Evolutionary conservation across 2,113 vertebrate genomes (phyloP), one percentile per base, ranked within the genome.

Genomic region (Callorhinus ursinus): DNA sequence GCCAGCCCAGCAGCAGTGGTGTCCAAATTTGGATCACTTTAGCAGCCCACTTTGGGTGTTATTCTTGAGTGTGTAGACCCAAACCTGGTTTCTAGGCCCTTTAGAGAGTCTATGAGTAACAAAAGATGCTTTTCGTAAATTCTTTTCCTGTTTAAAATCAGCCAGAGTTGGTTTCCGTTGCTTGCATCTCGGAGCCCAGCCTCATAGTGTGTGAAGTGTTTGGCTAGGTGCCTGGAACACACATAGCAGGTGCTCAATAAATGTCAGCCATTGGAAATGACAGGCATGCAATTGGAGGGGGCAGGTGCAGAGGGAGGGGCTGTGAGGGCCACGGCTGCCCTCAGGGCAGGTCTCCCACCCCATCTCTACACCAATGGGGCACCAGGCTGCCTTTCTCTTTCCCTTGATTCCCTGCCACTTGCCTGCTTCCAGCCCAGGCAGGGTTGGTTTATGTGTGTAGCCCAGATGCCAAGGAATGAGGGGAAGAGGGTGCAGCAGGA

Each of bases 221-320:
- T 95, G 95, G 84, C 93, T 13, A 2, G 0, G 6, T 74, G 81
- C 88, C 87, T 16, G 28, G 93, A 77, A 74, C 69, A 69, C 55
- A 74, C 57, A 31, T 61, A 90, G 92, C 83, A 91, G 55, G 83
- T 80, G 67, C 91, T 96, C 86, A 81, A 51, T 92, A 83, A 85
- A 90, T 28, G 69, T 4, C 18, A 21, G 42, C 24, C n/a, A 9
- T 26, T 63, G 65, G 46, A 59, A 59, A 36, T 53, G 84, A 10
- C 91, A 49, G 0, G 16, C 39, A 39, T 0, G 0, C 16, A 11
- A 22, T 8, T 4, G 77, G 74, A 71, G 46, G 18, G 74, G n/a
- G 49, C 8, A 19, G 57, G 39, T 1, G 0, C 2, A 14, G n/a
- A 36, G 19, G 11, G 4, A 19, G 59, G 31, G 22, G 26, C 33